A percentile compares a stretch with the other conserved stretches of the same genome.
phyloP scores from a whole-genome alignment of 2,113 vertebrate genomes.

The Australoheros scitulus region DNA sequence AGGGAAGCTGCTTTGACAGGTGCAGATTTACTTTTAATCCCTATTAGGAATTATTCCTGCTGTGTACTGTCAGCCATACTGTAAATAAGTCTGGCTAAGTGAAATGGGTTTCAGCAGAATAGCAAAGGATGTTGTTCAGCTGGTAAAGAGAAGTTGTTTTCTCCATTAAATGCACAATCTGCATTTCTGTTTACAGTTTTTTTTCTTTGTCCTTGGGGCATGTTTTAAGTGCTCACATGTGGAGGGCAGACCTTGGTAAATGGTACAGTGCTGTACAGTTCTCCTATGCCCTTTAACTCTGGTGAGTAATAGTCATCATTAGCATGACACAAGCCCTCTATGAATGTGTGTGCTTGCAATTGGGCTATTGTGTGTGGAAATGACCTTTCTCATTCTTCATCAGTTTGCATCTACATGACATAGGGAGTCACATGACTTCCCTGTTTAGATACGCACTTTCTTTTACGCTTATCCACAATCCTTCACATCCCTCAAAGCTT shows the following conservation, averaged over 20 bases:
- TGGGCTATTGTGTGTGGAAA: constrained; percentile 9
- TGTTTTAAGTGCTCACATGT: constrained; percentile 7
- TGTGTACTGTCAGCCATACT: constrained; percentile 35
- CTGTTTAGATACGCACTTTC: not conserved
- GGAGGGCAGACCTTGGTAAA: constrained; percentile 26
- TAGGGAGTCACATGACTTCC: constrained; percentile 13
- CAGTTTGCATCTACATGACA: constrained; percentile 28
- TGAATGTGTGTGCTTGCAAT: not conserved
- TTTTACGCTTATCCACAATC: constrained; percentile 8
- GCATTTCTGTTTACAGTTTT: constrained; percentile 7
- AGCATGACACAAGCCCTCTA: constrained; percentile 49
- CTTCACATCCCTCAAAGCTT: constrained; percentile 24
- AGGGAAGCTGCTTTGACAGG: constrained; percentile 54
- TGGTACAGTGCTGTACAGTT: constrained; percentile 27
- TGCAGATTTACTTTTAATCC: constrained; percentile 64
- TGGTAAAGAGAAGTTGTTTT: not conserved
- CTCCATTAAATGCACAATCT: not conserved
- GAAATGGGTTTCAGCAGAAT: constrained; percentile 14
- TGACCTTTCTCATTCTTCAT: constrained; percentile 68
- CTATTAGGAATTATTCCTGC: constrained; percentile 50
- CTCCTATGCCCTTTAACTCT: constrained; percentile 55
- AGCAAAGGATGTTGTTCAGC: not conserved
- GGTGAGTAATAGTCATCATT: constrained; percentile 72
- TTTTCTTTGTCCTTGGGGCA: not conserved
- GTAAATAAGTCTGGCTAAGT: constrained; percentile 19